Evolutionary conservation across 2,113 vertebrate genomes (phyloP), one percentile per base, ranked within the genome.

Genomic region (Corvus cornix): DNA sequence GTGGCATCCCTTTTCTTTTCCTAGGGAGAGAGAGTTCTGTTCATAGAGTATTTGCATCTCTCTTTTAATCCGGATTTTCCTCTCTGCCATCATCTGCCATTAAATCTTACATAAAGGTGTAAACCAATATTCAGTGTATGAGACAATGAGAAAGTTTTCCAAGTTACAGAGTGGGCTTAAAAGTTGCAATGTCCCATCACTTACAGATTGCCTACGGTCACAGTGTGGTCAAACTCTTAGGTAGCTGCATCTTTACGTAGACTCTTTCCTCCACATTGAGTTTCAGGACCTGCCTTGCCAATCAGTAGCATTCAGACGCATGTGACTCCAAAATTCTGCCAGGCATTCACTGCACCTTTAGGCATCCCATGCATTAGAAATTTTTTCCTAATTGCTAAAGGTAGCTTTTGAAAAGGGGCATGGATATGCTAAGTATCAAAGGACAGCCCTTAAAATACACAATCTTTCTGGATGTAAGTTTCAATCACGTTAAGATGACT

Each of bases 261-360:
- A 67, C 7, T 44, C 35, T 64, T 68, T 11, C 23, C 19, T 35
- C 27, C 27, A 30, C 0, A 0, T 0, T 15, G 12, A 43, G 22
- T 72, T 72, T 73, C 53, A 46, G 58, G 27, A 73, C 5, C 19
- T 39, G 31, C 28, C 11, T 53, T 26, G 28, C 43, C 39, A 67
- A 48, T 35, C 9, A 24, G 1, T 11, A 70, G 46, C 19, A 56
- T 66, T 70, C 16, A 41, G 24, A 82, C 13, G 24, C 24, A 58
- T 0, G 2, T 27, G 51, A 69, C 49, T 81, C 30, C 30, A 59
- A 69, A 73, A 60, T 43, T 35, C 63, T 84, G 30, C 16, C 44
- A 81, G 18, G 37, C 2, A 4, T 66, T 89, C 60, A 41, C 21
- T 53, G 24, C 37, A 44, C 15, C 55, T 84, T 53, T 58, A 80